A percentile compares a stretch with the other conserved stretches of the same genome.
phyloP scores from a whole-genome alignment of 1,140 invertebrate species.

The Drosophila oshimai region DNA sequence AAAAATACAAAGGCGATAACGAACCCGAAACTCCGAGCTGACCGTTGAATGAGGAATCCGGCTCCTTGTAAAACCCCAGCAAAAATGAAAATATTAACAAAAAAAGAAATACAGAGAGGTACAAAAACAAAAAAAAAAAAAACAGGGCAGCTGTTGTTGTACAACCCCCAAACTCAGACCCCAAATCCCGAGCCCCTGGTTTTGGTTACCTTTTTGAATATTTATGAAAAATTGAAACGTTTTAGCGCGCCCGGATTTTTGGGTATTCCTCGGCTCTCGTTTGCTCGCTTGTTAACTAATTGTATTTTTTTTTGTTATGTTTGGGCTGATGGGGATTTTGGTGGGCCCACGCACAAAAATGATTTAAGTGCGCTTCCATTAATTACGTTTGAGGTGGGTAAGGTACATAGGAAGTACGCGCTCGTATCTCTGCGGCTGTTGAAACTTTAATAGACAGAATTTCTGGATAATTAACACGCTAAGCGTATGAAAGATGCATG shows the following conservation, averaged over 20 bases:
- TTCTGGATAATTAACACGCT: constrained; percentile 78
- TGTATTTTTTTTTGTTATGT: constrained; percentile 53
- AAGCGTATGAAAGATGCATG: constrained; percentile 74
- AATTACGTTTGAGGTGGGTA: constrained; percentile 63
- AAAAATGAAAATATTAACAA: constrained; percentile 13
- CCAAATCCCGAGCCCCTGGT: too few relatives aligned
- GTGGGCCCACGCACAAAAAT: constrained; percentile 70
- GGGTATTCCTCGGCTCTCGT: constrained; percentile 41
- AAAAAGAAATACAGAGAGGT: not conserved
- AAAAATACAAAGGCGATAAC: constrained; percentile 62
- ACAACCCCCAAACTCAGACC: not conserved
- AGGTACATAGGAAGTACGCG: constrained; percentile 4
- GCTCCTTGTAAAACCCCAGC: constrained; percentile 4
- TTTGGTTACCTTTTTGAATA: constrained; percentile 78
- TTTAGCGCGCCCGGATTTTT: constrained; percentile 67
- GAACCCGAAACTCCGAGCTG: constrained; percentile 44
- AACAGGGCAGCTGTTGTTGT: constrained; percentile 66
- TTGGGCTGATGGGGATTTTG: constrained; percentile 26
- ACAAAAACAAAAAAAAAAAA: constrained; percentile 31
- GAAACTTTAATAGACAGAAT: constrained; percentile 79
- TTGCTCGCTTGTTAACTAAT: constrained; percentile 74
- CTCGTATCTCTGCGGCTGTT: constrained; percentile 33
- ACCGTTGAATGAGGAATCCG: constrained; percentile 47
- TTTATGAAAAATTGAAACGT: constrained; percentile 82
- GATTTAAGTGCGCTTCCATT: constrained; percentile 79